Evolutionary conservation across 2,888 invertebrate species (phyloP).

Genomic region (Marasmarcha lunaedactyla): DNA sequence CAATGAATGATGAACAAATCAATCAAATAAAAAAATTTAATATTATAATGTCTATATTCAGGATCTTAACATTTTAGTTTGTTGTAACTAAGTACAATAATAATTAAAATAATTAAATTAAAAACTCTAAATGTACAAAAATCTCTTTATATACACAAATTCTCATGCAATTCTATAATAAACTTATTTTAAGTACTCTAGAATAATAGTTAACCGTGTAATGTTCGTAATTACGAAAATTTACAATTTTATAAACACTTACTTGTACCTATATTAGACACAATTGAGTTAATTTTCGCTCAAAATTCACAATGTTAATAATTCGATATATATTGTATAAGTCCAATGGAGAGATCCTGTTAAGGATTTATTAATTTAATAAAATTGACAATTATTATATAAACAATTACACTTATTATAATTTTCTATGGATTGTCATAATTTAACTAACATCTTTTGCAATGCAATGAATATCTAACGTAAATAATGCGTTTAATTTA

Average conservation of each 20-base stretch:
- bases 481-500: too few relatives aligned
- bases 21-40: too few relatives aligned
- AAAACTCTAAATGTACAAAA: constrained; percentile 65
- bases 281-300: constrained; percentile 14
- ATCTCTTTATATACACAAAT: constrained; percentile 62
- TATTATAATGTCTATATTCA: constrained; percentile 41
- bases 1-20: too few relatives aligned
- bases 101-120: constrained; percentile 56
- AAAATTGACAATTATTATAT: too few relatives aligned
- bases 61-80: constrained; percentile 62
- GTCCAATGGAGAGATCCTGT: too few relatives aligned
- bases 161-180: constrained; percentile 35
- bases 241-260: constrained; percentile 38
- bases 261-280: constrained; percentile 30
- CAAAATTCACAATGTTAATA: not conserved
- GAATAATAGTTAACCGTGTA: constrained; percentile 49
- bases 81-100: constrained; percentile 39
- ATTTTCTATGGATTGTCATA: too few relatives aligned
- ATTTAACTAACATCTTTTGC: too few relatives aligned
- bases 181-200: constrained; percentile 14
- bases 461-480: too few relatives aligned
- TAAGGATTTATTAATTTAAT: too few relatives aligned
- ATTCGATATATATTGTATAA: too few relatives aligned
- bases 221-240: constrained; percentile 36
- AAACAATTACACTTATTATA: too few relatives aligned